These are phyloP conservation scores for Saimiri boliviensis DNA, from an alignment of 2,113 vertebrate species.

Conservation along the genomic window DNA sequence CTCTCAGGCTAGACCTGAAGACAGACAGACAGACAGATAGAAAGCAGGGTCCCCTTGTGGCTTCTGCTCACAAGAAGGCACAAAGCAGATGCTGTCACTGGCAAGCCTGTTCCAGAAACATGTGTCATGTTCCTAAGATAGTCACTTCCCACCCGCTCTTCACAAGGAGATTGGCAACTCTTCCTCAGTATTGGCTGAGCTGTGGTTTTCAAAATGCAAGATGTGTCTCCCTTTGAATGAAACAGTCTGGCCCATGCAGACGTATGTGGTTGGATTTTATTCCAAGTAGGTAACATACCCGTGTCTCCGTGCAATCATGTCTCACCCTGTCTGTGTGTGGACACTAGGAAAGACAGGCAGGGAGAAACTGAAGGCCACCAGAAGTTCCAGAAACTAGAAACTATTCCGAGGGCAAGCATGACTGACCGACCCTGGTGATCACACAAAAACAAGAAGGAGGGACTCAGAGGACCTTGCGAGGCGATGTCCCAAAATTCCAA, in stretches of 20 bases:
- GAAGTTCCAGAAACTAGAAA: background rate
- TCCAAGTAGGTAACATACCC: background rate
- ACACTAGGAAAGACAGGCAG: background rate
- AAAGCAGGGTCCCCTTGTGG: background rate
- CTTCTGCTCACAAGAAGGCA: background rate
- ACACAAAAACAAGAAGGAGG: background rate
- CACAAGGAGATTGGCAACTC: background rate
- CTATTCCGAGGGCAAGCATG: background rate
- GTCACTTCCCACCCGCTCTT: background rate
- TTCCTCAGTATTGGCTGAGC: background rate
- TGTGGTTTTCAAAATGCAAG: background rate
- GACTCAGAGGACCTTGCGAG: background rate
- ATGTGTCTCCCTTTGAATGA: background rate
- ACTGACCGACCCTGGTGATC: background rate
- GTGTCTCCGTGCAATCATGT: background rate
- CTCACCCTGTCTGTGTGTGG: background rate
- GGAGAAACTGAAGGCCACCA: background rate
- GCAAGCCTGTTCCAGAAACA: background rate
- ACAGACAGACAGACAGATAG: background rate
- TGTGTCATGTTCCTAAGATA: background rate
- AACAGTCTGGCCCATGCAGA: background rate
- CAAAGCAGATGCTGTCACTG: background rate
- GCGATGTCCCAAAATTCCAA: background rate
- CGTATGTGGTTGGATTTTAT: background rate
- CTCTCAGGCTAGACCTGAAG: background rate